These are phyloP conservation scores for Sebastes oblongus DNA, from an alignment of 2,797 vertebrate genomes.

Conservation along the genomic window DNA sequence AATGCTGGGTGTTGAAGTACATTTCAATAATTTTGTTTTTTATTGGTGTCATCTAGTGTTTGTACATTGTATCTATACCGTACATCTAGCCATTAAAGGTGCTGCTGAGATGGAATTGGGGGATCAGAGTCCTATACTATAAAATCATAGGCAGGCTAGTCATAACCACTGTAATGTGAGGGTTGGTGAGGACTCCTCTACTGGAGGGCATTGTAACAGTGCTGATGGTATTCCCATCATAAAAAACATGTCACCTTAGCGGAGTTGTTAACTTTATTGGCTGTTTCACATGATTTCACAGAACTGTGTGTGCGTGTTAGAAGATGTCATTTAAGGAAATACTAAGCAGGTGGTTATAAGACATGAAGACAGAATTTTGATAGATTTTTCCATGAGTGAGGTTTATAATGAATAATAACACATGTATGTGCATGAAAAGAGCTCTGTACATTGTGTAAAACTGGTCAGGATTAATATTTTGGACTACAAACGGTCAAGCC, in stretches of 20 bases:
- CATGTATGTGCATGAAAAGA: neutral
- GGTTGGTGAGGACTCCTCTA: neutral
- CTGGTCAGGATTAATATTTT: neutral
- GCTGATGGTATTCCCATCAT: no score
- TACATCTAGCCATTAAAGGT: neutral
- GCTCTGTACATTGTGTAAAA: neutral
- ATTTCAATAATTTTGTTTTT: neutral
- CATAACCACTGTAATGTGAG: neutral
- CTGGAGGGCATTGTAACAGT: no score
- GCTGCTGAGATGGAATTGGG: neutral
- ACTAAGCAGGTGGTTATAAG: neutral
- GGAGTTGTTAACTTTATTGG: constrained; percentile 12
- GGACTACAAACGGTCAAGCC: neutral
- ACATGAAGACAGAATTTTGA: neutral
- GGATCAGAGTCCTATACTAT: neutral
- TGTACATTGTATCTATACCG: neutral
- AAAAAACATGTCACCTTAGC: neutral
- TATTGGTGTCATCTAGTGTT: neutral
- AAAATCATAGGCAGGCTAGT: neutral
- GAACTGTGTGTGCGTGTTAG: neutral
- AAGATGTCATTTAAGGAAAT: neutral
- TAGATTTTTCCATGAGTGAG: neutral
- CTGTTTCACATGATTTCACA: constrained; percentile 25
- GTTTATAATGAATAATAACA: neutral
- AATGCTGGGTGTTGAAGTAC: no score